Evolutionary conservation across 2,797 vertebrate species (phyloP), one percentile per base, ranked within the genome.

Genomic region (Pantherophis alleghaniensis): DNA sequence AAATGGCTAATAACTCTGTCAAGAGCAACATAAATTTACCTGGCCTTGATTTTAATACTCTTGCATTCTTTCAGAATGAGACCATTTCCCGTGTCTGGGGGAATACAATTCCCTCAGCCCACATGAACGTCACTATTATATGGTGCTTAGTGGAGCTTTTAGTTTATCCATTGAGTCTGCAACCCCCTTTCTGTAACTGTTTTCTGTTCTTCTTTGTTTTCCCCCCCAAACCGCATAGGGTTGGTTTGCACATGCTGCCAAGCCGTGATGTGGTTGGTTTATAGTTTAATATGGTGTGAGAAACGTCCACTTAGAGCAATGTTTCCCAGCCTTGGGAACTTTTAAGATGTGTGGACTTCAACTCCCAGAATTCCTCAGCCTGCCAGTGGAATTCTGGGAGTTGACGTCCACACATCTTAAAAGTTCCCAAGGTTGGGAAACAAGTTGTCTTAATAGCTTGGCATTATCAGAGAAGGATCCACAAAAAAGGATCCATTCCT

Each of bases 1-100:
- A 88, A 90, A 92, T 3, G 37, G 88, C 91, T 90, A 94, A 92
- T 94, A 92, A 89, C 88, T 92, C 93, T 90, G 60, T 94, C 91
- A 74, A 92, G 83, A 32, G n/a, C 51, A 16, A 53, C 93, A 94
- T 93, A 90, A 92, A 94, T 94, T 92, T 69, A 28, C 60, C 53
- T 47, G 60, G 20, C 37, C 37, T 92, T 90, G 91, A 87, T 94
- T 69, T 74, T 60, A 90, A 90, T 87, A 90, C 87, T 56, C 74
- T 59, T 63, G 90, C 57, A 42, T 42, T 74, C 56, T 79, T 93
- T 91, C 51, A 12, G 61, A 86, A 42, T 5, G 22, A 89, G 86
- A 86, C 53, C 24, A 18, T 88, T 91, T n/a, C 92, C 55, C 24
- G 20, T 60, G 28, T 69, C 53, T 90, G 83, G 56, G 51, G 53